Conservation (phyloP, 2,113 vertebrate genomes). For the Myrmophylax atrothorax region DNA sequence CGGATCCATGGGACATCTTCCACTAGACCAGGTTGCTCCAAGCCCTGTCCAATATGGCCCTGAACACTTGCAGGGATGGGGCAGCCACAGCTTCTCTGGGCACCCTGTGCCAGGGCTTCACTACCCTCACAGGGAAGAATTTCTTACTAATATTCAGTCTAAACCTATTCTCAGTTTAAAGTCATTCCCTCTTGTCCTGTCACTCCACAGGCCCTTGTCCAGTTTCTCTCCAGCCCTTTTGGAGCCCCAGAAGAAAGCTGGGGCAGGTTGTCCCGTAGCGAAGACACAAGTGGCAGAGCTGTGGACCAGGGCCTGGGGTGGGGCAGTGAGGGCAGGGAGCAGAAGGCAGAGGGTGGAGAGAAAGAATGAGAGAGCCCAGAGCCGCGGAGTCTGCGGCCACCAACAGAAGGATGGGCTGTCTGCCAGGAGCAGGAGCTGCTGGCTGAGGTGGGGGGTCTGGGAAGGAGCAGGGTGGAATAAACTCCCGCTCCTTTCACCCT, state of each 20-base stretch:
- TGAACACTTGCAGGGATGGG: neutral
- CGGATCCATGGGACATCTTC: neutral
- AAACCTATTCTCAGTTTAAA: neutral
- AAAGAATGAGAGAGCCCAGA: neutral
- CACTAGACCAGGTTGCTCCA: neutral
- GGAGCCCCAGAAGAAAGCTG: neutral
- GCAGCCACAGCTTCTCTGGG: neutral
- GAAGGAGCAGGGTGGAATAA: neutral
- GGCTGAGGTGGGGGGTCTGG: neutral
- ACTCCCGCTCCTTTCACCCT: neutral
- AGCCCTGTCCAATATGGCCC: neutral
- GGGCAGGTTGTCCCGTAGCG: neutral
- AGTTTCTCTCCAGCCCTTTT: neutral
- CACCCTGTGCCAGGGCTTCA: neutral
- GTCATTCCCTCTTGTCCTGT: neutral
- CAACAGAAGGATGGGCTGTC: neutral
- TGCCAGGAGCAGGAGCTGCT: neutral
- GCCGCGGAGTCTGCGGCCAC: neutral
- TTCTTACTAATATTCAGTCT: neutral
- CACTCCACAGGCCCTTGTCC: neutral
- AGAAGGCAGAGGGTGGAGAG: neutral
- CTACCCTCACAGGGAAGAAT: neutral
- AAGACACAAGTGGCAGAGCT: rapidly evolving
- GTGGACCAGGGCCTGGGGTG: neutral
- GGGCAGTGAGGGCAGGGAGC: neutral